Conservation (phyloP, 2,888 invertebrate genomes). For the Chirona hameri region DNA sequence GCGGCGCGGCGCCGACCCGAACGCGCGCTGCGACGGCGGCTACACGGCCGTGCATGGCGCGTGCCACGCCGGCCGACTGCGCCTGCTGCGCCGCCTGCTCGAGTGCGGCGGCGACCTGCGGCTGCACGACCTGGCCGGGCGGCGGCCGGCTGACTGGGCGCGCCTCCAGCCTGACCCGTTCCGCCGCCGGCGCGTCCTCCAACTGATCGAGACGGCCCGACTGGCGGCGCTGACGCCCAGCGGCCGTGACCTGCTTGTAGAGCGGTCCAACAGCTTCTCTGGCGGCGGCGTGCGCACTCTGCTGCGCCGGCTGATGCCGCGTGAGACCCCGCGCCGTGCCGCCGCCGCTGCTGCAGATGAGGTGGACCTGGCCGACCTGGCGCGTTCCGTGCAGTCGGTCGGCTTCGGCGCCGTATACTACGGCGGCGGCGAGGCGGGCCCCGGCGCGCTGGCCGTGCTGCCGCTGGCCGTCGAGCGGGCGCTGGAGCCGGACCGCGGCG, state of each 20-base stretch:
- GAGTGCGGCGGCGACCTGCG: slow-evolving; percentile 50
- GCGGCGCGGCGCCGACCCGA: slow-evolving; percentile 49
- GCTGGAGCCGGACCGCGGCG: slow-evolving; percentile 37
- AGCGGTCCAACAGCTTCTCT: slow-evolving; percentile 31
- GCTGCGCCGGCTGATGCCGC: slow-evolving; percentile 1
- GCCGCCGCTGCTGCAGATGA: neutral
- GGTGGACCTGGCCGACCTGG: slow-evolving; percentile 38
- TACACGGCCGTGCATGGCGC: slow-evolving; percentile 50
- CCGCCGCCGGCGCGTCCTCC: slow-evolving; percentile 36
- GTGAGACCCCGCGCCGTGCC: neutral
- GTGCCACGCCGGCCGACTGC: slow-evolving; percentile 46
- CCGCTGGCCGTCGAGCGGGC: slow-evolving; percentile 35
- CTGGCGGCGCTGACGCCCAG: slow-evolving; percentile 38
- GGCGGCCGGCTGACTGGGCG: slow-evolving; percentile 44
- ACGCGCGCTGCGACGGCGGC: slow-evolving; percentile 47
- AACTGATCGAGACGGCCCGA: slow-evolving; percentile 41
- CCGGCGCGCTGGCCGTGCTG: neutral
- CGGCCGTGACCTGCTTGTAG: slow-evolving; percentile 37
- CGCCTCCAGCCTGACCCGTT: slow-evolving; percentile 39
- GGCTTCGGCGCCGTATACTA: slow-evolving; percentile 39
- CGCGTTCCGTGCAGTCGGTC: slow-evolving; percentile 37
- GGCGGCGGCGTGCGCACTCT: neutral
- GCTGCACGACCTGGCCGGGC: slow-evolving; percentile 47
- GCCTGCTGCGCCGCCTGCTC: slow-evolving; percentile 46
- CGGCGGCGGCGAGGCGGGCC: neutral